These are phyloP conservation scores for Xestia rhomboidea DNA, from an alignment of 2,888 invertebrate species.

Conservation along the genomic window DNA sequence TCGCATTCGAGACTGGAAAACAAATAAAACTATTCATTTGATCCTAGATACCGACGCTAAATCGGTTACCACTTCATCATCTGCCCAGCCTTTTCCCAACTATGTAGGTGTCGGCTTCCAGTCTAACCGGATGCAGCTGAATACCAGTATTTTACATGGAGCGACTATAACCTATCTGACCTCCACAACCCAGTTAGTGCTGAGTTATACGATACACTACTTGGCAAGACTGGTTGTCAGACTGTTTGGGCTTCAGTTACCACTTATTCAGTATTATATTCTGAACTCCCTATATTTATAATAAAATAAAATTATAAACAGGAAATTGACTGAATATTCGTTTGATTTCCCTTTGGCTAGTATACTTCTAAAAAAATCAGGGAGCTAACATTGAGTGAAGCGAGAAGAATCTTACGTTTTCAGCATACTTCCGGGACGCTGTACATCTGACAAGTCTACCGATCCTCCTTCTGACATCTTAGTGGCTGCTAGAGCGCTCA, in stretches of 20 bases:
- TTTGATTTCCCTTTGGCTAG: not conserved
- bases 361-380: not conserved
- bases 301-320: not conserved
- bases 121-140: too few species aligned
- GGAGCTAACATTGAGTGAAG: not conserved
- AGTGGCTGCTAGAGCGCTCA: slow-evolving; percentile 94
- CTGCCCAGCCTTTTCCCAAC: too few species aligned
- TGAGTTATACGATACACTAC: too few species aligned
- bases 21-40: not conserved
- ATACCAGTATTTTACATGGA: too few species aligned
- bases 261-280: too few species aligned
- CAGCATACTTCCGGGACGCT: slow-evolving; percentile 88
- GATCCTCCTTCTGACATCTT: slow-evolving; percentile 95
- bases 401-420: slow-evolving; percentile 90
- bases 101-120: too few species aligned
- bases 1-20: slow-evolving; percentile 95
- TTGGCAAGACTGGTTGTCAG: too few species aligned
- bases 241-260: too few species aligned
- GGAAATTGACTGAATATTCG: not conserved
- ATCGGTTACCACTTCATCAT: too few species aligned
- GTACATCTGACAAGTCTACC: slow-evolving; percentile 94
- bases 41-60: not conserved
- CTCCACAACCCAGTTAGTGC: too few species aligned
- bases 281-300: too few species aligned
- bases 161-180: too few species aligned